Base-by-base conservation (phyloP, 2,113 vertebrate genomes). In the Nematolebias whitei region DNA sequence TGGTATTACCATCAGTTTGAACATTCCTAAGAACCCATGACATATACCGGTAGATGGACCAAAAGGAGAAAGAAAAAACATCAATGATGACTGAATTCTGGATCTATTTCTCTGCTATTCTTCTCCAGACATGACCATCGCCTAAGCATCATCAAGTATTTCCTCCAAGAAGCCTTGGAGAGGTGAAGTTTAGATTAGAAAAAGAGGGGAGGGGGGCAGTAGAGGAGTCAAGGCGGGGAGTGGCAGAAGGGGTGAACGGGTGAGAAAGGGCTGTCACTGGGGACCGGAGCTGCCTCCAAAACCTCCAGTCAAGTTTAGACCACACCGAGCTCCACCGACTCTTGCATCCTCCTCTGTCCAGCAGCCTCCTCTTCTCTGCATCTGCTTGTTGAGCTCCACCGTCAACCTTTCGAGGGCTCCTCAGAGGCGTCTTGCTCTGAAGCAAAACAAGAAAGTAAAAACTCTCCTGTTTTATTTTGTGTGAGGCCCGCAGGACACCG, bases 61-160 rank as follows among this genome's bases (percentile, higher is more conserved):
- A 68, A 69, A 62, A 12, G 54, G 22, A 1, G 1, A 8, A 45
- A 52, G 80, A 57, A 49, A 55, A 56, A 72, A 78, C 68, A 63
- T 94, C 32, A 35, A 10, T 95, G 90, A 94, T 89, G 89, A 86
- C 88, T 92, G 90, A 92, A 60, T 23, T 87, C 1, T 75, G 2
- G 64, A 45, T 76, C 16, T 55, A 81, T 59, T 79, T 68, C 63
- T 68, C 57, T 60, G 54, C 9, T 54, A 14, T 70, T 76, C 12
- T 23, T 71, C 50, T 55, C 65, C 95, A 96, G 96, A 98, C 94
- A 96, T 94, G 94, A 95, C 88, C 62, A 89, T 63, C 68, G 74
- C 51, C 20, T 63, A 79, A 71, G 86, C 84, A 84, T 54, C 79
- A 90, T 88, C 89, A 88, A 76, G 86, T 85, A 81, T 83, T 87